Base-by-base conservation (phyloP, 2,113 vertebrate genomes). In the Hippoglossus stenolepis region DNA sequence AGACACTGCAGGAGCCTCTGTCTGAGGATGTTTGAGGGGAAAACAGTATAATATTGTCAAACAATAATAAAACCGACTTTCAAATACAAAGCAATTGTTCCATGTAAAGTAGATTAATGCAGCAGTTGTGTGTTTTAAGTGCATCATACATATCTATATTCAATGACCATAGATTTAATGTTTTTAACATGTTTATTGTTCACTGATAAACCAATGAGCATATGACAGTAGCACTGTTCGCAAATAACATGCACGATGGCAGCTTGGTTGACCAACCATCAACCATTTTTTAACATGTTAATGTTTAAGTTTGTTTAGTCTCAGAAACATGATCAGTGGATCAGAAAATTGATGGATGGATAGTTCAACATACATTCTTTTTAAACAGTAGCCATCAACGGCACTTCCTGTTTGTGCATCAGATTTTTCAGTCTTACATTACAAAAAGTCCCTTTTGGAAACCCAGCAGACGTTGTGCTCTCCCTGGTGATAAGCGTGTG, bases 1-100 rank as follows among this genome's bases (percentile, higher is more conserved):
- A 95, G 88, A 92, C 80, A 58, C 91, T 73, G 28, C 62, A 73
- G 2, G 87, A 90, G 56, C 84, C 89, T 56, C 67, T 73, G 38
- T 5, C 54, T 3, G 90, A 91, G 40, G 90, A 93, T 38, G 77
- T 65, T 47, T 93, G 76, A 64, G 38, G 14, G 51, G 21, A 40
- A 28, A 67, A 43, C 15, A 66, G 0, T 17, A 59, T 65, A 26
- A 62, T 65, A 23, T 24, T 31, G 49, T 76, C 13, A 51, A n/a
- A 21, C 26, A 67, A 47, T 49, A 83, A 87, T 81, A 80, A 85
- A 86, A 47, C 23, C 63, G 8, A 65, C 5, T 53, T 66, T 69
- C 35, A 21, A n/a, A 21, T 47, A 40, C 18, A 38, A 20, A 60
- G 9, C 14, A 26, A n/a, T 51, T 60, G 7, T 28, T 51, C 3